Conservation (phyloP, 2,113 vertebrate species). For the Megatriorchis doriae region DNA sequence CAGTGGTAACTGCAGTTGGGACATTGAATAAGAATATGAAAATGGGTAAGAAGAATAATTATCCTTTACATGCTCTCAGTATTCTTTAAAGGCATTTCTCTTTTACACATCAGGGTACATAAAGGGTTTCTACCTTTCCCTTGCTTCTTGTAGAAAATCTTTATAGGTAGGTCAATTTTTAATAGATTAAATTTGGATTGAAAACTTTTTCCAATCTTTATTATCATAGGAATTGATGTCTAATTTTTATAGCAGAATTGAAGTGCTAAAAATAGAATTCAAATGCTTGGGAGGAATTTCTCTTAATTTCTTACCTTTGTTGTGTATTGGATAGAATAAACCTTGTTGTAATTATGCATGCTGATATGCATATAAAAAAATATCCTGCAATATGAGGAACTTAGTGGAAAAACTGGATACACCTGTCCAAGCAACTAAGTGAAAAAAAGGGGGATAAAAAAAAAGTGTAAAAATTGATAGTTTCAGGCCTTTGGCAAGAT, state of each 20-base stretch:
- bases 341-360: constrained; percentile 33
- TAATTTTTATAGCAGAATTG: constrained; percentile 22
- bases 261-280: constrained; percentile 19
- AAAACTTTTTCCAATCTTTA: constrained; percentile 29
- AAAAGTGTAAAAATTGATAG: neutral
- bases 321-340: constrained; percentile 29
- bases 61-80: neutral
- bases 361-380: neutral
- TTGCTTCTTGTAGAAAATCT: constrained; percentile 23
- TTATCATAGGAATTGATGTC: neutral
- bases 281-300: neutral
- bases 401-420: constrained; percentile 18
- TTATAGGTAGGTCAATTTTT: constrained; percentile 40
- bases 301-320: constrained; percentile 17
- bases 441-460: neutral
- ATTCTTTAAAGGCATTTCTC: constrained; percentile 41
- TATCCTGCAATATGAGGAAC: constrained; percentile 6
- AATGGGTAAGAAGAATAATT: constrained; percentile 34
- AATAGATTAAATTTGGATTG: constrained; percentile 22
- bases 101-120: constrained; percentile 14
- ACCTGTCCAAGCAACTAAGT: neutral
- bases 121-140: neutral
- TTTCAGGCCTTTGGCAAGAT: neutral
- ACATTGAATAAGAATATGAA: neutral
- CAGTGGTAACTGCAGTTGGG: neutral